phyloP scores from a whole-genome alignment of 2,888 invertebrate genomes.

The Acrocera orbiculus region DNA sequence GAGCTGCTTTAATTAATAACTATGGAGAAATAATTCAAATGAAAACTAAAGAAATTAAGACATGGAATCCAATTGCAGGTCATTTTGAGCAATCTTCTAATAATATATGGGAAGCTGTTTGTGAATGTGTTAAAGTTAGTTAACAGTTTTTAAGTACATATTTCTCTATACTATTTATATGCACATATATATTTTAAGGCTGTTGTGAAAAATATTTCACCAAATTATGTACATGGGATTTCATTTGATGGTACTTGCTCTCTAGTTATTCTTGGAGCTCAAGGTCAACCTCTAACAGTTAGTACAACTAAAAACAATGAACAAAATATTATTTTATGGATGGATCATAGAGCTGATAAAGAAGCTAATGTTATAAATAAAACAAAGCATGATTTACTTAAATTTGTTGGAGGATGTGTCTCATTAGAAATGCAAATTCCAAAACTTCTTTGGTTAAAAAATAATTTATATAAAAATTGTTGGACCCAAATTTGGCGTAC shows the following conservation, averaged over 20 bases:
- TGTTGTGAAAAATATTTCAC: conserved; percentile 37
- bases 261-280: conserved; percentile 57
- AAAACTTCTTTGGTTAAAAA: conserved; percentile 84
- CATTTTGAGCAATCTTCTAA: conserved; percentile 83
- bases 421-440: conserved; percentile 96
- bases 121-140: conserved; percentile 53
- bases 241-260: conserved; percentile 96
- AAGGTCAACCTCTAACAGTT: conserved; percentile 51
- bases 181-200: conserved; percentile 32
- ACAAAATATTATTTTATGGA: conserved; percentile 79
- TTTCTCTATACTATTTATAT: background rate
- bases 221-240: conserved; percentile 54
- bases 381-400: conserved; percentile 53
- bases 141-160: background rate
- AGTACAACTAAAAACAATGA: conserved; percentile 46
- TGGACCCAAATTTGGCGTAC: conserved; percentile 59
- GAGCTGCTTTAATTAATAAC: conserved; percentile 61
- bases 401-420: conserved; percentile 79
- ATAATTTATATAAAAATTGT: conserved; percentile 39
- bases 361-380: conserved; percentile 70
- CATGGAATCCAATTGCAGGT: conserved; percentile 57
- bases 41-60: conserved; percentile 47
- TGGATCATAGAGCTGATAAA: conserved; percentile 72
- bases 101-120: conserved; percentile 63
- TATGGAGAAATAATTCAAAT: conserved; percentile 48